Evolutionary conservation across 2,113 vertebrate genomes (phyloP).

Genomic region (Prinia subflava): DNA sequence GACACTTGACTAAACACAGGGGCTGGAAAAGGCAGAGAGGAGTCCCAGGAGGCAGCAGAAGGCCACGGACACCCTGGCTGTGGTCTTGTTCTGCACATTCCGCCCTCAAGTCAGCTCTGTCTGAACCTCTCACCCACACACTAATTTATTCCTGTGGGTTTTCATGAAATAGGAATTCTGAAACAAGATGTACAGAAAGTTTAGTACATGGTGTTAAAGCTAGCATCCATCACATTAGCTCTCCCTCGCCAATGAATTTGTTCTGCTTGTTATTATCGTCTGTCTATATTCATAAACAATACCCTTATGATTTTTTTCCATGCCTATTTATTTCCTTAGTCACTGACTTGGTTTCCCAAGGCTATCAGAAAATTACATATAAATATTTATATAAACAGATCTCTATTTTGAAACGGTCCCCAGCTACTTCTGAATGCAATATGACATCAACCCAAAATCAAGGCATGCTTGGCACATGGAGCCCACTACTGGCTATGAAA

Average conservation of each 20-base stretch:
- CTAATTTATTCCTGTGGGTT: conserved; percentile 56
- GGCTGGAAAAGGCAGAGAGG: not conserved
- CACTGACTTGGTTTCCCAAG: conserved; percentile 20
- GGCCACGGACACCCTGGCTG: not conserved
- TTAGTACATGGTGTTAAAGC: conserved; percentile 37
- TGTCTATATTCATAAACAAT: conserved; percentile 56
- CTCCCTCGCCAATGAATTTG: not conserved
- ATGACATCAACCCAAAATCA: conserved; percentile 25
- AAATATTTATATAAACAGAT: conserved; percentile 44
- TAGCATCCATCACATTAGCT: conserved; percentile 15
- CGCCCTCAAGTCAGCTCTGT: conserved; percentile 8
- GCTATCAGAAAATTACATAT: not conserved
- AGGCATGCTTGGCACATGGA: conserved; percentile 4
- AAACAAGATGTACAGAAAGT: conserved; percentile 49
- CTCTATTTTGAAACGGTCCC: conserved; percentile 33
- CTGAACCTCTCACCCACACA: conserved; percentile 13
- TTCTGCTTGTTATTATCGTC: conserved; percentile 50
- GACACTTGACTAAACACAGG: not conserved
- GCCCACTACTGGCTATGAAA: not conserved
- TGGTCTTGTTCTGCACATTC: conserved; percentile 40
- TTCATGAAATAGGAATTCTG: conserved; percentile 32
- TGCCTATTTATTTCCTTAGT: conserved; percentile 42
- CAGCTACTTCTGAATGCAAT: conserved; percentile 28
- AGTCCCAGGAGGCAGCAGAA: conserved; percentile 1
- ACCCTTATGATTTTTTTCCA: conserved; percentile 47